Conservation (phyloP, 2,797 vertebrate genomes). For the Botia almorhae region DNA sequence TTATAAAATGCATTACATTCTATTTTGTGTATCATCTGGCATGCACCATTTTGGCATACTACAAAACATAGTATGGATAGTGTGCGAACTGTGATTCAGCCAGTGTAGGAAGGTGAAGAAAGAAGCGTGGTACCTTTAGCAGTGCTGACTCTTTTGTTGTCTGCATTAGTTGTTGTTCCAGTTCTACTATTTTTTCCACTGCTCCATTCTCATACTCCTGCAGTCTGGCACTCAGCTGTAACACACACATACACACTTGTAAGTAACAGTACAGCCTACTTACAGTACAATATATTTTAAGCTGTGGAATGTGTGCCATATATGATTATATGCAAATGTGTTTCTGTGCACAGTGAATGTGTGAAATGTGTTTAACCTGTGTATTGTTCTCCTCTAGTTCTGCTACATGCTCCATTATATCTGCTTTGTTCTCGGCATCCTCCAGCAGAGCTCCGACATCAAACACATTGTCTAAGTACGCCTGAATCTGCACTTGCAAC, state of each 20-base stretch:
- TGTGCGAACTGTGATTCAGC: not conserved
- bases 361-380: conserved; percentile 76
- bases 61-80: not conserved
- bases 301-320: not conserved
- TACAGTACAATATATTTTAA: not conserved
- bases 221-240: conserved; percentile 84
- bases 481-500: conserved; percentile 96
- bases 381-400: conserved; percentile 84
- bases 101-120: not conserved
- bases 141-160: conserved; percentile 86
- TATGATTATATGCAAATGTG: conserved; percentile 3
- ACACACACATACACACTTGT: conserved; percentile 21
- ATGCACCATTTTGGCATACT: too few species aligned
- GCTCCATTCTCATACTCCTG: conserved; percentile 84
- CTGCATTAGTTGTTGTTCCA: conserved; percentile 93
- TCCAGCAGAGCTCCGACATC: conserved; percentile 93
- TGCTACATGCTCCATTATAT: conserved; percentile 87
- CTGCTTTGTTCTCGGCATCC: conserved; percentile 90
- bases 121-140: conserved; percentile 76
- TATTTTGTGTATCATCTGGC: not conserved
- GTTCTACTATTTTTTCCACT: conserved; percentile 84
- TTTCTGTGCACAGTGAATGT: not conserved
- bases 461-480: conserved; percentile 96
- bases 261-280: not conserved
- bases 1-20: not conserved